Evolutionary conservation across 2,888 invertebrate species (phyloP).

Genomic region (Trachelus troglodyta): DNA sequence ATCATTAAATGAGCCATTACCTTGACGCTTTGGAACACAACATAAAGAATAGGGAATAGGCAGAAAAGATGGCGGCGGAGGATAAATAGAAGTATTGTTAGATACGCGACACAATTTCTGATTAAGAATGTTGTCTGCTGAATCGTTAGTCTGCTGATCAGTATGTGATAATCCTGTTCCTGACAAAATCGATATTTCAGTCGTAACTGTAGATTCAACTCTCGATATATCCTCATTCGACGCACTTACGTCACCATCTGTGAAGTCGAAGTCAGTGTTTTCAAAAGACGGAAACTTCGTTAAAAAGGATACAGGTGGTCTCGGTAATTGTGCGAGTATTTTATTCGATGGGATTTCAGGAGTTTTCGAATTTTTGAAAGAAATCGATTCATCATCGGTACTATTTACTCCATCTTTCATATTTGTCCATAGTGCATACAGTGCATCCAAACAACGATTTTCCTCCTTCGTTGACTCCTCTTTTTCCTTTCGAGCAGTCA

Average conservation of each 20-base stretch:
- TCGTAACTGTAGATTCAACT: neutral
- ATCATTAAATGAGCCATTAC: neutral
- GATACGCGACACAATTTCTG: neutral
- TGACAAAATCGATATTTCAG: neutral
- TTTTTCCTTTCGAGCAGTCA: neutral
- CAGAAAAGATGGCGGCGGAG: neutral
- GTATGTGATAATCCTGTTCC: neutral
- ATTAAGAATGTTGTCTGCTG: neutral
- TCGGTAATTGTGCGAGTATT: neutral
- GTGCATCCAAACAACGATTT: neutral
- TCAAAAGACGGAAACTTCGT: neutral
- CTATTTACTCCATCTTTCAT: conserved; percentile 6
- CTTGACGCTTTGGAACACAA: neutral
- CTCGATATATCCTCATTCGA: neutral
- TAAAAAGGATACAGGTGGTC: neutral
- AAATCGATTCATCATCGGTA: conserved; percentile 15
- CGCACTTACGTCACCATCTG: neutral
- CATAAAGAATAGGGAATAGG: neutral
- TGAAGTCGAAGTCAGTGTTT: neutral
- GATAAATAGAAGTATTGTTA: neutral
- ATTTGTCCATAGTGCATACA: conserved; percentile 12
- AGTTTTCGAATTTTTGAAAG: conserved; percentile 1
- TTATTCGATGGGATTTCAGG: neutral
- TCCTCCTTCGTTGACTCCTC: neutral
- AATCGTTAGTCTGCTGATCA: neutral